Conservation (phyloP, 1,140 invertebrate genomes). For the Grapholita molesta region DNA sequence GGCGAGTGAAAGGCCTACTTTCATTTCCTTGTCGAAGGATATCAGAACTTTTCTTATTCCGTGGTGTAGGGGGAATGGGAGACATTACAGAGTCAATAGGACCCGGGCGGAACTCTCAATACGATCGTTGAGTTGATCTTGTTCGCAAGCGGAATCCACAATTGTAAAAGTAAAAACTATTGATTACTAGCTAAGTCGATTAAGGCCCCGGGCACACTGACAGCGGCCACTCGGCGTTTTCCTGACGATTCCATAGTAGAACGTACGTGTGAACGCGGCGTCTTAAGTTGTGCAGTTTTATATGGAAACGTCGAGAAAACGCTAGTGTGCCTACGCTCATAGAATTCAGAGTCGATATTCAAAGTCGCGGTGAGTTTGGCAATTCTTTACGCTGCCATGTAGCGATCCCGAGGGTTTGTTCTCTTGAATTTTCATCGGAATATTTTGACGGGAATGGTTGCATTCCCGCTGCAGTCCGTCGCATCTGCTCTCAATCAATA, state of each 20-base stretch:
- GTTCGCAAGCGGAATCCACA: constrained; percentile 41
- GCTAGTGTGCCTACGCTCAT: too few relatives aligned
- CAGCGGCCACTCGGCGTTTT: too few relatives aligned
- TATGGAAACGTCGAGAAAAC: too few relatives aligned
- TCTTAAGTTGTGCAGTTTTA: too few relatives aligned
- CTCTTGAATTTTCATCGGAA: constrained; percentile 39
- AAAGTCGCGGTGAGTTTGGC: constrained; percentile 33
- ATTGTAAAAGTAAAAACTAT: constrained; percentile 43
- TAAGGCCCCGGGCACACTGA: too few relatives aligned
- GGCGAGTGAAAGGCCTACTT: constrained; percentile 56
- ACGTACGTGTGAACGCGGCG: too few relatives aligned
- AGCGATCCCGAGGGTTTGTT: constrained; percentile 27
- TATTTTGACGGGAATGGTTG: constrained; percentile 41
- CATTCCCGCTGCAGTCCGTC: constrained; percentile 39
- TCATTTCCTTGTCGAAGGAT: constrained; percentile 48
- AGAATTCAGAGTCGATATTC: constrained; percentile 31
- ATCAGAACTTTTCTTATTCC: constrained; percentile 69
- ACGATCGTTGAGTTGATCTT: constrained; percentile 39
- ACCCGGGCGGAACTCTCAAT: constrained; percentile 45
- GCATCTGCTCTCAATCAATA: constrained; percentile 66
- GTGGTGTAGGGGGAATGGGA: constrained; percentile 66
- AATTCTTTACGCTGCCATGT: constrained; percentile 23
- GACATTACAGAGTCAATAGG: constrained; percentile 68
- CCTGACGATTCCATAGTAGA: too few relatives aligned
- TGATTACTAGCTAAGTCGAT: constrained; percentile 20